Percentiles rank a stretch among this genome's conserved stretches.
Evolutionary conservation across 2,797 vertebrate genomes (phyloP).

Genomic region (Xenops minutus): DNA sequence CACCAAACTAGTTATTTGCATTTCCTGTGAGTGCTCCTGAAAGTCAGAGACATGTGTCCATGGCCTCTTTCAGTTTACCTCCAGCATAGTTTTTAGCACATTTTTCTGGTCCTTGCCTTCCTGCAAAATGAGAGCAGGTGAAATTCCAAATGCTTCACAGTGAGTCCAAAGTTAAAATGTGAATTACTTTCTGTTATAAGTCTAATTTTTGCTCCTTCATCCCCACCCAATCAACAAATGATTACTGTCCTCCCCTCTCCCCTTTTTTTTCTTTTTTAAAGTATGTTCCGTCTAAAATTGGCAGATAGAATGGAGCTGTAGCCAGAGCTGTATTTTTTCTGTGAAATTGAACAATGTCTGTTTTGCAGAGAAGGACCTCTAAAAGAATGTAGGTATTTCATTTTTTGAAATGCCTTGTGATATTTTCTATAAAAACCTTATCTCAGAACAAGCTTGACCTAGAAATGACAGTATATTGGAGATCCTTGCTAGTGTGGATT

Average conservation of each 20-base stretch:
- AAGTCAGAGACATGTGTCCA: neutral
- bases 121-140: neutral
- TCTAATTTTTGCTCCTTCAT: neutral
- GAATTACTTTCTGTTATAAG: neutral
- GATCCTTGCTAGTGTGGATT: neutral
- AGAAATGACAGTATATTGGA: slow-evolving; percentile 7
- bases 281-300: neutral
- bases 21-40: neutral
- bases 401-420: neutral
- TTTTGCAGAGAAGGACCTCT: neutral
- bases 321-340: neutral
- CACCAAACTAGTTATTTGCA: neutral
- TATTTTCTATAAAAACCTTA: neutral
- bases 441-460: slow-evolving; percentile 8
- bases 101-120: neutral
- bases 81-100: neutral
- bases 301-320: neutral
- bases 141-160: neutral
- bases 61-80: neutral
- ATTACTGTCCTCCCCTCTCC: neutral
- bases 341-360: neutral
- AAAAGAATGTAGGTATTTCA: neutral
- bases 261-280: neutral
- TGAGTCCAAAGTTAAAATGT: neutral
- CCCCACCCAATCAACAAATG: neutral